Evolutionary conservation across 2,797 vertebrate genomes (phyloP), one percentile per base, ranked within the genome.

Genomic region (Pelodytes ibericus): DNA sequence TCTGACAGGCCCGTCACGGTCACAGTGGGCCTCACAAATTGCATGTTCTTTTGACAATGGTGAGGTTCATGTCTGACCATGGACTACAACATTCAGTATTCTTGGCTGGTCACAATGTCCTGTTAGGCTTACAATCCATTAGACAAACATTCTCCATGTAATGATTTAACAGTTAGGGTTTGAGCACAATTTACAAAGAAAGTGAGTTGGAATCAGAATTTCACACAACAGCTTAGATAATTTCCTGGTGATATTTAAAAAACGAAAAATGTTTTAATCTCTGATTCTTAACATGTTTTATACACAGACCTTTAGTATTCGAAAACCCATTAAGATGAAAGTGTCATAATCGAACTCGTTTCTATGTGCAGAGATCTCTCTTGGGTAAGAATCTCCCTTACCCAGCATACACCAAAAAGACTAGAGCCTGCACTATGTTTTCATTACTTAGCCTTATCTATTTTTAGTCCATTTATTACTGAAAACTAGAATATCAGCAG

Each of bases 121-220:
- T 39, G 25, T 29, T 26, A 63, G 33, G 25, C 60, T 63, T 70
- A 76, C 49, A 76, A 64, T 76, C 66, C 49, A 62, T 71, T 57
- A 63, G n/a, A 64, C 53, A 22, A 53, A 76, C 58, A 63, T 76
- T 70, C 44, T 41, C 74, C 30, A 41, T 69, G 53, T 71, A 76
- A 76, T 71, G 60, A 64, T 71, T 63, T 70, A 63, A 44, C 47
- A 57, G 30, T 70, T 56, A 30, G 25, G 41, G 49, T 63, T 47
- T 27, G 47, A 65, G 22, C 24, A 72, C 29, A 60, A 36, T 58
- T 76, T 63, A 72, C 60, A 77, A 66, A 65, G 49, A 58, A 65
- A 64, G 44, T 65, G 39, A 56, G 72, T 71, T 71, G n/a, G n/a
- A n/a, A n/a, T n/a, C n/a, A n/a, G n/a, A n/a, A n/a, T n/a, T n/a